These are phyloP conservation scores for Todus mexicanus DNA, from an alignment of 2,797 vertebrate species.

Conservation along the genomic window DNA sequence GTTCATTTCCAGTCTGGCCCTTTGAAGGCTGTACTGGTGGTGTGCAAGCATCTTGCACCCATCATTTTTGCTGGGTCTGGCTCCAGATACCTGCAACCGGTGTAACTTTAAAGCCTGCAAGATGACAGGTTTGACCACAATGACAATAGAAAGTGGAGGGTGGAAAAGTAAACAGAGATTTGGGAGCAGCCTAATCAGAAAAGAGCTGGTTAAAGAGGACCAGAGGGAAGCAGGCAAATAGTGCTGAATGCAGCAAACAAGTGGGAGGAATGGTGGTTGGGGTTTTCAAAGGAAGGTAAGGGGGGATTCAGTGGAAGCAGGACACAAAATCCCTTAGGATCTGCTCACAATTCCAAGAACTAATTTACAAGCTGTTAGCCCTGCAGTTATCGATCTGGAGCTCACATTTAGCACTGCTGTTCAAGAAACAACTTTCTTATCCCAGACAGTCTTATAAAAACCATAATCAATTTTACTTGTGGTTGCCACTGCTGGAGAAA, in stretches of 20 bases:
- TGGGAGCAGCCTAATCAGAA: not conserved
- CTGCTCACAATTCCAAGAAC: not conserved
- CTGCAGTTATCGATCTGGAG: not conserved
- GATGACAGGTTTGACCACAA: not conserved
- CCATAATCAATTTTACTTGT: not conserved
- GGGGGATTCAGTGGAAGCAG: not conserved
- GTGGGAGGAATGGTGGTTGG: not conserved
- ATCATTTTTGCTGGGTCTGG: accelerated
- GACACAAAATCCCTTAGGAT: not conserved
- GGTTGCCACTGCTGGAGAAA: not conserved
- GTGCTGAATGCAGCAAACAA: not conserved
- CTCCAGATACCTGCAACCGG: accelerated
- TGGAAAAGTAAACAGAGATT: not conserved
- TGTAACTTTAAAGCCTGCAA: not conserved
- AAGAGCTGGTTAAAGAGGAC: not conserved
- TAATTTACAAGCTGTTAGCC: not conserved
- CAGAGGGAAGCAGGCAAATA: not conserved
- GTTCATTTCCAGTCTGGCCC: not conserved
- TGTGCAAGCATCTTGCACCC: not conserved
- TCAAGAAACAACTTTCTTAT: not conserved
- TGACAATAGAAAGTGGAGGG: not conserved
- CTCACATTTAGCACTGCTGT: not conserved
- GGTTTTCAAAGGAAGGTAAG: not conserved
- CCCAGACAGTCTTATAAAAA: not conserved
- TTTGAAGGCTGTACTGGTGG: not conserved